These are phyloP conservation scores for Lasioglossum figueresi DNA, from an alignment of 2,888 invertebrate genomes.

Conservation along the genomic window DNA sequence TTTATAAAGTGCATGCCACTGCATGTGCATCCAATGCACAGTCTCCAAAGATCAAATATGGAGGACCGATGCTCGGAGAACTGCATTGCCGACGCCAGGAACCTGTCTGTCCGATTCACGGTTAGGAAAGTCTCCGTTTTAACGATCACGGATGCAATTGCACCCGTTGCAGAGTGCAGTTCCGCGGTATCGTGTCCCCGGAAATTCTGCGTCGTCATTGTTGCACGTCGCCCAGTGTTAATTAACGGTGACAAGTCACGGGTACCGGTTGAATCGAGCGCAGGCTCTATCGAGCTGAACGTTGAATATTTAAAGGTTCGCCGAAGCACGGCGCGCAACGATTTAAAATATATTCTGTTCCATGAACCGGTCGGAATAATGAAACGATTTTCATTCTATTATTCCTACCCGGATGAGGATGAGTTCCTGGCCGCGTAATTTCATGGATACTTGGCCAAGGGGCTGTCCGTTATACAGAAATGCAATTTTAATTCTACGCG, in stretches of 20 bases:
- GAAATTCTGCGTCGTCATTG: background rate
- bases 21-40: background rate
- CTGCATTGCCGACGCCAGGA: slow-evolving; percentile 44
- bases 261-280: background rate
- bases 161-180: background rate
- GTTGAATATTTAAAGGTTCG: slow-evolving; percentile 8
- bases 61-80: background rate
- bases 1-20: background rate
- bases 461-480: slow-evolving; percentile 63
- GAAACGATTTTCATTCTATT: slow-evolving; percentile 51
- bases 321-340: background rate
- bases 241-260: background rate
- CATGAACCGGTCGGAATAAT: slow-evolving; percentile 38
- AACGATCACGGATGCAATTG: background rate
- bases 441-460: slow-evolving; percentile 66
- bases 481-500: slow-evolving; percentile 66
- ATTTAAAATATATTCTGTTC: slow-evolving; percentile 20
- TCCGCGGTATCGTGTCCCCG: background rate
- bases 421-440: slow-evolving; percentile 66
- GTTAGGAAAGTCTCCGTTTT: slow-evolving; percentile 24
- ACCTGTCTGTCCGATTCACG: slow-evolving; percentile 41
- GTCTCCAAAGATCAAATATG: background rate
- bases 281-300: background rate
- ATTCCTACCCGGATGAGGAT: slow-evolving; percentile 59
- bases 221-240: background rate